Evolutionary conservation across 1,140 invertebrate genomes (phyloP).

Genomic region (Lamellibrachia luymesi): DNA sequence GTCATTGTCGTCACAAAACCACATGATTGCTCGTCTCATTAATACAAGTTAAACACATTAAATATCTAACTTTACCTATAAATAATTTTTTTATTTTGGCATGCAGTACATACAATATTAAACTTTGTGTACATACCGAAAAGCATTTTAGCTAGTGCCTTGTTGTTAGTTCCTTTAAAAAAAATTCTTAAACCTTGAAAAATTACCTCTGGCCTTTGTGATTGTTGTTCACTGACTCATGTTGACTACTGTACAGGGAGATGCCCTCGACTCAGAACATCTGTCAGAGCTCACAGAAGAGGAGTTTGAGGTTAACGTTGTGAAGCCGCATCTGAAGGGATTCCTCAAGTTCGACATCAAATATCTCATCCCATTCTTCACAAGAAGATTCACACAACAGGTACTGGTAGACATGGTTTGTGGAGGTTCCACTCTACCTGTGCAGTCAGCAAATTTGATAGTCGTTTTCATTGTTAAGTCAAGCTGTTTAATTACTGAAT

Average conservation of each 20-base stretch:
- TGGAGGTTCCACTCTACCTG: neutral
- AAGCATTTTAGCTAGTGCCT: too few species aligned
- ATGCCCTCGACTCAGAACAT: slow-evolving; percentile 93
- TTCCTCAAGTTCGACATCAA: slow-evolving; percentile 89
- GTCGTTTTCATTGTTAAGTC: neutral
- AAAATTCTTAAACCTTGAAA: too few species aligned
- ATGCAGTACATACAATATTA: too few species aligned
- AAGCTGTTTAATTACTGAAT: too few species aligned
- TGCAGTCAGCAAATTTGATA: neutral
- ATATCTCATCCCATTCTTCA: slow-evolving; percentile 94
- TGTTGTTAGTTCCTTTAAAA: too few species aligned
- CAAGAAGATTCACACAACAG: slow-evolving; percentile 87
- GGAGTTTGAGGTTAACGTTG: slow-evolving; percentile 78
- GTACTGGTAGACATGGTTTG: slow-evolving; percentile 50
- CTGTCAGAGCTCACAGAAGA: slow-evolving; percentile 93
- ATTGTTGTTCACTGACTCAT: neutral
- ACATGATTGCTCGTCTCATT: too few species aligned
- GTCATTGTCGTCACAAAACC: neutral
- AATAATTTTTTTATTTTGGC: too few species aligned
- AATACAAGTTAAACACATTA: too few species aligned
- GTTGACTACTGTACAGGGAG: slow-evolving; percentile 67
- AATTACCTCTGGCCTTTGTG: neutral
- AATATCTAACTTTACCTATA: too few species aligned
- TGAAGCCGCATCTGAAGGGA: slow-evolving; percentile 63
- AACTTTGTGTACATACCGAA: too few species aligned